Evolutionary conservation across 2,113 vertebrate genomes (phyloP), one percentile per base, ranked within the genome.

Genomic region (Anarhynchus alexandrinus): DNA sequence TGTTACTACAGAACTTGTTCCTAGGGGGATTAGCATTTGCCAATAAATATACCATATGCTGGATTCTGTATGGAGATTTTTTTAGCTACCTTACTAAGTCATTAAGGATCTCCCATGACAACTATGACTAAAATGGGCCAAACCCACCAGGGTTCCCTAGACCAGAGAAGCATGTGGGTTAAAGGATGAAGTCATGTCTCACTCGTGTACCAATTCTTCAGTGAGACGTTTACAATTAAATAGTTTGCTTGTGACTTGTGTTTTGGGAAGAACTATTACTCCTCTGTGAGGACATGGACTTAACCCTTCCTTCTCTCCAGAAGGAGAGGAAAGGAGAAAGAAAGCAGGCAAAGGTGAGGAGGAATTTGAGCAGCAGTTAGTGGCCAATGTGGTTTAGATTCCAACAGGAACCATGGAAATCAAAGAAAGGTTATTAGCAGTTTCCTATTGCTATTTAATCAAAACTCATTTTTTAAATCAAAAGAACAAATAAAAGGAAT

Each of bases 161-260:
- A 91, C 80, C 91, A 92, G 83, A 71, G 91, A 96, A 95, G 72
- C 92, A 86, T 66, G 73, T 29, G 72, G 74, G 80, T 94, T 97
- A 97, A 96, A 94, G 87, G 82, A 94, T 97, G 97, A 97, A 96
- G 95, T 97, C 96, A 97, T 97, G 96, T 97, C 92, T 97, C 95
- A 93, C 76, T 96, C 36, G 15, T 81, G 88, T 89, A 93, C 85
- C 86, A 96, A 72, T 86, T 94, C 86, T 95, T 97, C 92, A 94
- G 85, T 82, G 91, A 96, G 91, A 94, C 47, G 0, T 90, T 77
- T 95, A 93, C 95, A 92, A 94, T 94, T 95, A 95, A 96, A 95
- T 94, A 96, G 61, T 92, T 96, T 90, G 65, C 89, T 96, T 93
- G 88, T 96, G 93, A 93, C 91, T 94, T 94, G 62, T 90, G 82